Conservation (phyloP, 2,113 vertebrate species). For the Xenus cinereus region DNA sequence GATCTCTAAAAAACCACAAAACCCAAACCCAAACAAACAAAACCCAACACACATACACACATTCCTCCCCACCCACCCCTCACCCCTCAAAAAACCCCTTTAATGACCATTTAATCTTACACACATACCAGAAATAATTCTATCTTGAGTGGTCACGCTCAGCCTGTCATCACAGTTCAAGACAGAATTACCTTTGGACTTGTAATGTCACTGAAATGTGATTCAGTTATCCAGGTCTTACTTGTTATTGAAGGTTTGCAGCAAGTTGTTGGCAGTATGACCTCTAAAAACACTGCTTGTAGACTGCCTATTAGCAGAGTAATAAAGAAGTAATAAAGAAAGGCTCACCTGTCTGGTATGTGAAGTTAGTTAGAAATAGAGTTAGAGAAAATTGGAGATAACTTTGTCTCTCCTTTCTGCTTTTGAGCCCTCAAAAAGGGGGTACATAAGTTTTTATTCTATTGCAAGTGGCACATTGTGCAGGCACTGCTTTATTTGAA, state of each 20-base stretch:
- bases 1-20: neutral
- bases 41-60: no score
- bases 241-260: neutral
- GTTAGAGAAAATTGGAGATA: neutral
- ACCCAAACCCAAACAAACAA: no score
- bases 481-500: neutral
- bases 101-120: neutral
- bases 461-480: accelerated
- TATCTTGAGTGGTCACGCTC: neutral
- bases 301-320: neutral
- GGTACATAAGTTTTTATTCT: neutral
- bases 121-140: neutral
- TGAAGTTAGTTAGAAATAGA: neutral
- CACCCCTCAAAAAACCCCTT: no score
- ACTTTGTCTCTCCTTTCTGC: neutral
- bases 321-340: neutral
- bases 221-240: neutral
- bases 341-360: neutral
- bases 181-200: neutral
- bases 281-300: neutral
- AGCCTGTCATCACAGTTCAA: neutral
- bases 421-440: neutral
- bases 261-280: neutral
- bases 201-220: neutral
- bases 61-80: no score